Conservation (phyloP, 2,888 invertebrate genomes). For the Melanotus villosus region DNA sequence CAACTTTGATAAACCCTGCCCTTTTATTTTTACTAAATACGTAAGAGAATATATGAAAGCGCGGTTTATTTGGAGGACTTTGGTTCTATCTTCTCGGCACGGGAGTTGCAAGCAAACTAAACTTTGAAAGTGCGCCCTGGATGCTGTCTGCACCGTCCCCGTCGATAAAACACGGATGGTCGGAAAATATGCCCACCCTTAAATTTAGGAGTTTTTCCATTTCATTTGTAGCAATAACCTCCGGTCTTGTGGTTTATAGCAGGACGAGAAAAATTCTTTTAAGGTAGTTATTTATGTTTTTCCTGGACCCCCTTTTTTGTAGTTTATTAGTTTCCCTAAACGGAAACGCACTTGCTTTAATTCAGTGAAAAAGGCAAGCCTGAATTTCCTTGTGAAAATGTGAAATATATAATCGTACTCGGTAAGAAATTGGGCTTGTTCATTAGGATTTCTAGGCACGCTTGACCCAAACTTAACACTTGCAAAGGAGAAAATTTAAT, state of each 20-base stretch:
- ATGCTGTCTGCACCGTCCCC: conserved; percentile 38
- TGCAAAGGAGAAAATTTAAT: no score
- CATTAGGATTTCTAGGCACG: neutral
- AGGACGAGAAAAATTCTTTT: neutral
- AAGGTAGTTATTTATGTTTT: conserved; percentile 5
- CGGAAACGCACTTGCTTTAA: neutral
- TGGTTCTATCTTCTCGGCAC: conserved; percentile 51
- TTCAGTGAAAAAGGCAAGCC: neutral
- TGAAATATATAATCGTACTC: neutral
- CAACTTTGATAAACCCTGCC: neutral
- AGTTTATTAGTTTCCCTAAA: neutral
- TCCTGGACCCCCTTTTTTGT: no score
- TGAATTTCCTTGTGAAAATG: neutral
- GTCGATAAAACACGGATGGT: conserved; percentile 46
- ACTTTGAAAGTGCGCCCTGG: conserved; percentile 51
- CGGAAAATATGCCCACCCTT: conserved; percentile 36
- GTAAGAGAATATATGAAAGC: conserved; percentile 19
- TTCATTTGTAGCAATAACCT: conserved; percentile 39
- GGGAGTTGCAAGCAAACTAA: conserved; percentile 60
- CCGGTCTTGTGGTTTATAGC: neutral
- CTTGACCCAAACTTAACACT: no score
- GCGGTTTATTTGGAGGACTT: conserved; percentile 9
- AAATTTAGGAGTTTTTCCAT: conserved; percentile 42
- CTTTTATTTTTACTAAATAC: neutral
- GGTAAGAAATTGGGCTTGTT: neutral